These are phyloP conservation scores for Dicycla oo DNA, from an alignment of 2,888 invertebrate genomes.

Conservation along the genomic window DNA sequence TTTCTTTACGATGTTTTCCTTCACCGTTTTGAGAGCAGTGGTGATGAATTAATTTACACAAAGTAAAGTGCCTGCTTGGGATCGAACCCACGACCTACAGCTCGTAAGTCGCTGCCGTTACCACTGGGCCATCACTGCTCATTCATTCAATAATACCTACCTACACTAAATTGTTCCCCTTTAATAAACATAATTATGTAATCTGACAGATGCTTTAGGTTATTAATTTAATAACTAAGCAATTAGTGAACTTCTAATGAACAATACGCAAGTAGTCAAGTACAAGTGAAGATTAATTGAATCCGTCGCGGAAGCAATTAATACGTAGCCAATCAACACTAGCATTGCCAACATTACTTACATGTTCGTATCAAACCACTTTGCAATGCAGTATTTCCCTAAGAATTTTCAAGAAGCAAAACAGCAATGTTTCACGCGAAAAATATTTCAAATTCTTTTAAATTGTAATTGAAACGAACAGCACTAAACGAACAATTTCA, in stretches of 20 bases:
- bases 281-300: slow-evolving; percentile 48
- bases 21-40: no score
- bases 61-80: no score
- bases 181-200: background rate
- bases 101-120: no score
- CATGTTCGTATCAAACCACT: slow-evolving; percentile 38
- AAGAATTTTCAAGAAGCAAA: slow-evolving; percentile 53
- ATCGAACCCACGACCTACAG: no score
- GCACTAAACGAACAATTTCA: slow-evolving; percentile 54
- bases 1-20: no score
- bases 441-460: slow-evolving; percentile 50
- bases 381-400: slow-evolving; percentile 45
- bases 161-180: background rate
- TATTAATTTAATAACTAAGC: slow-evolving; percentile 18
- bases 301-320: slow-evolving; percentile 44
- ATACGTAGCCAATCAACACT: slow-evolving; percentile 48
- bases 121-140: no score
- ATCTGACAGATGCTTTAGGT: background rate
- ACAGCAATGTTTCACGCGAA: slow-evolving; percentile 44
- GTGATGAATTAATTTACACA: no score
- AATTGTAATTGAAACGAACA: slow-evolving; percentile 24
- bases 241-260: slow-evolving; percentile 36
- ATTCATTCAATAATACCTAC: slow-evolving; percentile 1
- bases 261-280: slow-evolving; percentile 15
- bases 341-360: slow-evolving; percentile 35